Evolutionary conservation across 1,140 invertebrate genomes (phyloP), one percentile per base, ranked within the genome.

Genomic region (Lethocerus indicus): DNA sequence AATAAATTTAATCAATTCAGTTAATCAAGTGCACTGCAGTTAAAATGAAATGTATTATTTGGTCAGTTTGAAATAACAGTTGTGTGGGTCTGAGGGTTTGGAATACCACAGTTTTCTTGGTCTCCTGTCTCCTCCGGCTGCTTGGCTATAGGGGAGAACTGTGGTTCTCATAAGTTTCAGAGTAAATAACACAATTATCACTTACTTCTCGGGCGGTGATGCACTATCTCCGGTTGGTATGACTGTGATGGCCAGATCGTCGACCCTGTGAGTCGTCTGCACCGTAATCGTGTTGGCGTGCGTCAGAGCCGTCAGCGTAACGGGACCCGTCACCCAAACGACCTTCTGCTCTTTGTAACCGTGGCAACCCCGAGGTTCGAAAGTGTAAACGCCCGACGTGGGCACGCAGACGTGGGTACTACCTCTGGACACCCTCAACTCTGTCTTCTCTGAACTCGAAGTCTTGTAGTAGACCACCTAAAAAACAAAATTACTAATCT

Each of bases 311-410:
- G 55, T 61, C 12, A 67, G 41, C 26, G 51, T 54, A 20, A 68
- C 56, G 2, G 57, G 32, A 3, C 56, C 55, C 87, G 50, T 68
- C 69, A 16, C 89, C 90, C 53, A 79, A 71, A 29, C 60, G 57
- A 58, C 71, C 75, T 20, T 20, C 4, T 13, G 64, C 9, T 59
- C 64, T 9, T 70, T 67, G 64, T 89, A 92, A 51, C 73, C 67
- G 63, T 95, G 90, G 63, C 91, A 94, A 35, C 88, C 79, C 53
- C 74, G 74, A 9, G 88, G 77, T 32, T 72, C 71, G 28, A 94
- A 78, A 40, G 73, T 68, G 61, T 92, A 94, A 39, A 66, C 63
- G n/a, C 80, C 83, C 27, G 73, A 61, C 51, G 68, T 64, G 3
- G 75, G 68, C 1, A 90, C 65, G 60, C 87, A 90, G 56, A 79